A percentile compares a stretch with the other conserved stretches of the same genome.
phyloP scores from a whole-genome alignment of 2,888 invertebrate species.

The Itoplectis maculator region DNA sequence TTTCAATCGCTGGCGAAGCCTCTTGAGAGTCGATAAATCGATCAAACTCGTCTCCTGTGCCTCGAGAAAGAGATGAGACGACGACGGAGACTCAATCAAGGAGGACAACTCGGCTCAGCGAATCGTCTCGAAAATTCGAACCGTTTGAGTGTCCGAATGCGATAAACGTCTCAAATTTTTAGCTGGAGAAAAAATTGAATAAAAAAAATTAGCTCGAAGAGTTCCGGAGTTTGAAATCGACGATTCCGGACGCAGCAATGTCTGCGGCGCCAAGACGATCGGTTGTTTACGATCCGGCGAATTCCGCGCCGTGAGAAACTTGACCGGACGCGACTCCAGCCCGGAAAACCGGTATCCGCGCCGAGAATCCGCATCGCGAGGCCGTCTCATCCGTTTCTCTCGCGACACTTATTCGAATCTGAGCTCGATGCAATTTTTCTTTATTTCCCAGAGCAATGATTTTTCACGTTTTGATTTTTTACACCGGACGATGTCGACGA shows the following conservation, averaged over 20 bases:
- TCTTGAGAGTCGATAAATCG: slow-evolving; percentile 51
- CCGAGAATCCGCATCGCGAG: neutral
- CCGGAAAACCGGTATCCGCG: slow-evolving; percentile 47
- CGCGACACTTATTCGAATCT: slow-evolving; percentile 37
- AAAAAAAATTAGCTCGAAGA: slow-evolving; percentile 30
- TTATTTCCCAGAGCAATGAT: neutral
- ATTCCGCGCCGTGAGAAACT: slow-evolving; percentile 69
- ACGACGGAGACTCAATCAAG: slow-evolving; percentile 71
- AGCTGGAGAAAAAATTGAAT: neutral
- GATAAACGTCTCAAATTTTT: slow-evolving; percentile 33
- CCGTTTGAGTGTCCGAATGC: slow-evolving; percentile 28
- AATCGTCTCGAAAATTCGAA: slow-evolving; percentile 26
- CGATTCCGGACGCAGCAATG: slow-evolving; percentile 15
- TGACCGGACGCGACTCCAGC: slow-evolving; percentile 47
- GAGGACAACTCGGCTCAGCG: slow-evolving; percentile 57
- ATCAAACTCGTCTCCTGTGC: slow-evolving; percentile 26
- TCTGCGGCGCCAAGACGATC: slow-evolving; percentile 47
- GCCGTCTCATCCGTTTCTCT: slow-evolving; percentile 10
- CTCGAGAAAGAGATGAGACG: slow-evolving; percentile 47
- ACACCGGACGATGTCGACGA: too few relatives aligned
- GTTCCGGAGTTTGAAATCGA: slow-evolving; percentile 18
- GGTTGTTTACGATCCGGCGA: slow-evolving; percentile 73
- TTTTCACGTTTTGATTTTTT: neutral
- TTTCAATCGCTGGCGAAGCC: slow-evolving; percentile 70
- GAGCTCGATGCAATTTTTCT: neutral